Percentiles rank a stretch among this genome's conserved stretches.
Conservation (phyloP, 2,113 vertebrate species). For the Tupaia tana region DNA sequence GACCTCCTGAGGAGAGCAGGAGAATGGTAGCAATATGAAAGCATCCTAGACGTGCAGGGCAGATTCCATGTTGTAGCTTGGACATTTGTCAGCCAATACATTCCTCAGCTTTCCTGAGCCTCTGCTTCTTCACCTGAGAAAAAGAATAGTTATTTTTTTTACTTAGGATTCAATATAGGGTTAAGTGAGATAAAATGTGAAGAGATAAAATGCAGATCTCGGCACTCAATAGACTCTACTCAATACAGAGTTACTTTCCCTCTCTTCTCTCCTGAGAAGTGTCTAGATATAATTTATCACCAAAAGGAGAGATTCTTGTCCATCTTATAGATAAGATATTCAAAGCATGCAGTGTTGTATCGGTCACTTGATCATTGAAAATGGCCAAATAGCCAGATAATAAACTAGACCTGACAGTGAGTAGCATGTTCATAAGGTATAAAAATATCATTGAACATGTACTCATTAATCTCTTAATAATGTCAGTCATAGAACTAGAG, state of each 20-base stretch:
- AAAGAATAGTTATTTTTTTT: conserved; percentile 16
- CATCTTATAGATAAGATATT: background rate
- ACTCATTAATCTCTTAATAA: conserved; percentile 63
- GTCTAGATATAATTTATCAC: conserved; percentile 28
- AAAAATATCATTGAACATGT: conserved; percentile 28
- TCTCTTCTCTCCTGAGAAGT: background rate
- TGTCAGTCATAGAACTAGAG: conserved; percentile 38
- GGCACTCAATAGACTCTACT: background rate
- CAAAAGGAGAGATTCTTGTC: background rate
- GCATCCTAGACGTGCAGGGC: background rate
- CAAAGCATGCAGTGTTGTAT: conserved; percentile 7
- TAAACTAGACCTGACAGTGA: conserved; percentile 47
- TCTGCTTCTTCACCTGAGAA: background rate
- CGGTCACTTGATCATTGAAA: conserved; percentile 52
- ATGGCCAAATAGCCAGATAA: background rate
- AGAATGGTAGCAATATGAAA: background rate
- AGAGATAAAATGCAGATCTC: background rate
- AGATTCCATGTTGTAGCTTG: background rate
- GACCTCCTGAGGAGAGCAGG: accelerated
- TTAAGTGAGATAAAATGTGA: background rate
- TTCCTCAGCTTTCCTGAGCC: background rate
- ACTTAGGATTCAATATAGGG: background rate
- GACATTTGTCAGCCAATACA: background rate
- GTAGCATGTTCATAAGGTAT: conserved; percentile 27
- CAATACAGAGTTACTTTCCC: background rate